Conservation (phyloP, 2,113 vertebrate species). For the Bufo gargarizans region DNA sequence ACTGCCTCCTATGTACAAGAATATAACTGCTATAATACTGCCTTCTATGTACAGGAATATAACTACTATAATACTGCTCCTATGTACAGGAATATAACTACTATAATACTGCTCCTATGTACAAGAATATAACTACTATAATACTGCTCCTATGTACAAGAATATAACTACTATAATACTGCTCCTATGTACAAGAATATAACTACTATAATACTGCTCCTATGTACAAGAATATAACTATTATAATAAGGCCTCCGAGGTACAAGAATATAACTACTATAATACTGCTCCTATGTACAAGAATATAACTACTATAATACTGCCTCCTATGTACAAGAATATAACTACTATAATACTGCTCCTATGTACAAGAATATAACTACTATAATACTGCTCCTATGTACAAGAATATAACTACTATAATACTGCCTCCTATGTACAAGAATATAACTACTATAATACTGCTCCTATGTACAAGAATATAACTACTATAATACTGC, state of each 20-base stretch:
- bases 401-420: too few species aligned
- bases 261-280: too few species aligned
- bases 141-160: neutral
- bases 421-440: neutral
- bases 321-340: too few species aligned
- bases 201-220: neutral
- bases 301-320: too few species aligned
- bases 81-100: too few species aligned
- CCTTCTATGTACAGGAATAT: neutral
- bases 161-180: neutral
- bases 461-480: conserved; percentile 1
- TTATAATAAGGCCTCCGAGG: too few species aligned
- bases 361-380: neutral
- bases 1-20: too few species aligned
- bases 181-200: neutral
- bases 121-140: neutral
- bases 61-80: neutral
- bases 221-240: too few species aligned
- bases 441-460: conserved; percentile 8
- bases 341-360: too few species aligned
- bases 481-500: neutral
- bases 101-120: neutral
- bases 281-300: too few species aligned
- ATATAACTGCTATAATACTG: neutral
- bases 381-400: neutral